phyloP scores from a whole-genome alignment of 2,113 vertebrate species.

The Percina caprodes region DNA sequence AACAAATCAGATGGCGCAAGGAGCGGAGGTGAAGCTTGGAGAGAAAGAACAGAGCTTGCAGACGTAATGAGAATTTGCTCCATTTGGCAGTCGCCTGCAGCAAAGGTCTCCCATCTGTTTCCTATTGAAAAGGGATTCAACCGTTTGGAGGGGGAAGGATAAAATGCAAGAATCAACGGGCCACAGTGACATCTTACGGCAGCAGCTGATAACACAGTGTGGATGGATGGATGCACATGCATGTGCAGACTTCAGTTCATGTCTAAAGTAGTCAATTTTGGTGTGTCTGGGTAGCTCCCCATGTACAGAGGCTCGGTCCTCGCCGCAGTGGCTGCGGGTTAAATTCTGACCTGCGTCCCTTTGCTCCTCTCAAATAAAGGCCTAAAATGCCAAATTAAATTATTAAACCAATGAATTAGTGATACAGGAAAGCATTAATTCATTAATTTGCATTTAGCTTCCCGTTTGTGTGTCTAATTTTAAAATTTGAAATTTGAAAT shows the following conservation, averaged over 20 bases:
- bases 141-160: constrained; percentile 34
- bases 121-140: constrained; percentile 46
- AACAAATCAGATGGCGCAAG: constrained; percentile 60
- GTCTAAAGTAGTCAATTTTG: not conserved
- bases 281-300: too few relatives aligned
- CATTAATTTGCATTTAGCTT: not conserved
- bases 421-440: not conserved
- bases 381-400: too few relatives aligned
- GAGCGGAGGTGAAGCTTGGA: constrained; percentile 62
- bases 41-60: constrained; percentile 77
- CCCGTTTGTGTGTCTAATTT: not conserved
- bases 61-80: constrained; percentile 78
- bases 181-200: constrained; percentile 82
- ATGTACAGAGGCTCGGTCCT: too few relatives aligned
- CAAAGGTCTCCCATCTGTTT: constrained; percentile 68
- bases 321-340: too few relatives aligned
- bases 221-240: not conserved
- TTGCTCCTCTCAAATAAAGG: too few relatives aligned
- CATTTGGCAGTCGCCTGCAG: constrained; percentile 66
- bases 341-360: too few relatives aligned
- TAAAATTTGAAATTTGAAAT: constrained; percentile 7
- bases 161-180: constrained; percentile 22
- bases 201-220: constrained; percentile 37
- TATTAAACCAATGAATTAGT: not conserved
- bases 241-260: not conserved